phyloP scores from a whole-genome alignment of 2,113 vertebrate species.

The Macquaria australasica region DNA sequence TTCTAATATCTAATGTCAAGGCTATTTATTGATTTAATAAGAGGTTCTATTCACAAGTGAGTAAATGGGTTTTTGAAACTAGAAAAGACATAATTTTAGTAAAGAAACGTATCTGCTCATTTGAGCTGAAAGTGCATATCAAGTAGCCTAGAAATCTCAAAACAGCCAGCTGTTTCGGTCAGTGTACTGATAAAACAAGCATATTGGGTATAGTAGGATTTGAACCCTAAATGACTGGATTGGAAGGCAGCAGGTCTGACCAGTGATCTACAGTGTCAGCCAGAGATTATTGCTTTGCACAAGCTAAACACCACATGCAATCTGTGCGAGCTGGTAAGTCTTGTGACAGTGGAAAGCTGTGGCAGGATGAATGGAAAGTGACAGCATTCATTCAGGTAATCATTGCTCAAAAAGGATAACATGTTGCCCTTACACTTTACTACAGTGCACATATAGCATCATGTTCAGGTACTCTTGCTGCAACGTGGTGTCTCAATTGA shows the following conservation, averaged over 20 bases:
- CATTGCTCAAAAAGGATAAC: background rate
- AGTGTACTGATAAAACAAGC: background rate
- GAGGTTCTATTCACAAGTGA: background rate
- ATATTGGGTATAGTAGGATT: background rate
- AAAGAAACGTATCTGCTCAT: too few relatives aligned
- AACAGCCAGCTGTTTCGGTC: background rate
- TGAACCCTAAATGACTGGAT: background rate
- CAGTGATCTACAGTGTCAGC: background rate
- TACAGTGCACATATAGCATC: too few relatives aligned
- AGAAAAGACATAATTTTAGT: background rate
- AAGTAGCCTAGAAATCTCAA: background rate
- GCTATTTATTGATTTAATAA: background rate
- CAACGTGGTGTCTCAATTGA: too few relatives aligned
- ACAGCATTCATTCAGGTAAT: background rate
- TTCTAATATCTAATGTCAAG: too few relatives aligned
- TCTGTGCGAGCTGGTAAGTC: background rate
- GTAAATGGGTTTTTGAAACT: background rate
- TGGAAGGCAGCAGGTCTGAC: conserved; percentile 1
- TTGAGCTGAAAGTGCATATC: background rate
- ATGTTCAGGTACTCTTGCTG: too few relatives aligned
- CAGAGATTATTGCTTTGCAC: background rate
- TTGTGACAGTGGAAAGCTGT: background rate
- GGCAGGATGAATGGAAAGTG: background rate
- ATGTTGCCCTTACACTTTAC: background rate
- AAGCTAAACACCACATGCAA: background rate